Evolutionary conservation across 2,797 vertebrate species (phyloP), one percentile per base, ranked within the genome.

Genomic region (Spatula clypeata): DNA sequence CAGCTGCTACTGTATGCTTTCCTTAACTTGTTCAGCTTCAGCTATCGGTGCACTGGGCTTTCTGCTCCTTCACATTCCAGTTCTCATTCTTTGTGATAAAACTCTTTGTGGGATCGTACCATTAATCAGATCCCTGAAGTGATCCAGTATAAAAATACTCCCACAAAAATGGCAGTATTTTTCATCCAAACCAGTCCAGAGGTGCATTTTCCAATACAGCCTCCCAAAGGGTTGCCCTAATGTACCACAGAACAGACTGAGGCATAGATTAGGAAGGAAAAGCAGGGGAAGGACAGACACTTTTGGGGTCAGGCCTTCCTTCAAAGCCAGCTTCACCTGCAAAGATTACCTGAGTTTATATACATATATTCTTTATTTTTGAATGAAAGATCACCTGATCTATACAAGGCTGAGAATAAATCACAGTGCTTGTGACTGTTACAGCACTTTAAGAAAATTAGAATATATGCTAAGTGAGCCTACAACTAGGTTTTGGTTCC

Each of bases 1-100:
- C 97, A 97, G 96, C 92, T 97, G 96, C 94, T 93, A 82, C 93
- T 76, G 88, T 82, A 96, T 32, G 5, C 34, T 91, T 93, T 84
- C 93, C 75, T 29, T 82, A 69, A 79, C 65, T 81, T 90, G 53
- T 66, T 80, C 76, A 84, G 73, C 38, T 29, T 2, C 67, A 54
- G 67, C 54, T 73, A 34, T 53, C 26, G 23, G 21, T 0, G 17
- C 6, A 8, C 54, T 61, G 49, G 34, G 23, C 71, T 83, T 65
- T 5, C 66, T 74, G 79, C 49, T 31, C 15, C 71, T 79, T 84
- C 29, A 5, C 84, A 57, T 64, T 93, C 24, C 65, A 47, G 11
- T 47, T 42, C 74, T 76, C 47, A 3, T 80, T 83, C 47, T 61
- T 15, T 47, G n/a, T 6, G 61, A 93, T 38, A 83, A 83, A 94